phyloP scores from a whole-genome alignment of 1,140 invertebrate species.

The Ceratoteleas bidentatus region DNA sequence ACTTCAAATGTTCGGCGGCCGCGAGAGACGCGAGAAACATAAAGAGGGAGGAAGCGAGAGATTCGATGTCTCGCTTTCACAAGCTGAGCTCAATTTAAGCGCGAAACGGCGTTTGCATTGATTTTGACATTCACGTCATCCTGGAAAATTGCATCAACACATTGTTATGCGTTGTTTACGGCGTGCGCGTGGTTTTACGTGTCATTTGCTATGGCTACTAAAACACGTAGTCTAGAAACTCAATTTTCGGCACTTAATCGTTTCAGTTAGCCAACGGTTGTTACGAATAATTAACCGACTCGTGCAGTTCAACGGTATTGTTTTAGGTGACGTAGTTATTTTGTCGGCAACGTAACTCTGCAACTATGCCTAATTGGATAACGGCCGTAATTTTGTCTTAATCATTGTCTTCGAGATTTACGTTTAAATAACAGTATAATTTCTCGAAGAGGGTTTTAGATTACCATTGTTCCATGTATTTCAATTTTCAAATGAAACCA shows the following conservation, averaged over 20 bases:
- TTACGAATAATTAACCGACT: neutral
- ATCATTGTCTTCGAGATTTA: too few relatives aligned
- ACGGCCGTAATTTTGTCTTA: too few relatives aligned
- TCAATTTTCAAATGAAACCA: too few relatives aligned
- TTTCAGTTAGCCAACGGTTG: neutral
- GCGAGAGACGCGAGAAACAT: neutral
- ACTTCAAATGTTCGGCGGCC: constrained; percentile 24
- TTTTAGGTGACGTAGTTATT: neutral
- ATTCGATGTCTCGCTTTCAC: constrained; percentile 22
- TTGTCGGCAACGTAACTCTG: too few relatives aligned
- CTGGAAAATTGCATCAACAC: constrained; percentile 35
- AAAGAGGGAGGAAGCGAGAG: constrained; percentile 5
- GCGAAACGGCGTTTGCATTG: neutral
- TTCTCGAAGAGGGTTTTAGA: too few relatives aligned
- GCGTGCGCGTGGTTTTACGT: constrained; percentile 5
- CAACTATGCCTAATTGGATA: too few relatives aligned
- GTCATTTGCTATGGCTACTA: neutral
- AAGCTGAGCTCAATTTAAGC: neutral
- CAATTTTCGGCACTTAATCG: constrained; percentile 2
- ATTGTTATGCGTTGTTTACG: constrained; percentile 42
- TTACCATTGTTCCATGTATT: too few relatives aligned
- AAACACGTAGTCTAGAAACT: neutral
- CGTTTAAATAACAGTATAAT: too few relatives aligned
- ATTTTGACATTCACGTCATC: constrained; percentile 33
- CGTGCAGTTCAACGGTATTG: neutral